Evolutionary conservation across 2,113 vertebrate genomes (phyloP), one percentile per base, ranked within the genome.

Genomic region (Hippotragus niger): DNA sequence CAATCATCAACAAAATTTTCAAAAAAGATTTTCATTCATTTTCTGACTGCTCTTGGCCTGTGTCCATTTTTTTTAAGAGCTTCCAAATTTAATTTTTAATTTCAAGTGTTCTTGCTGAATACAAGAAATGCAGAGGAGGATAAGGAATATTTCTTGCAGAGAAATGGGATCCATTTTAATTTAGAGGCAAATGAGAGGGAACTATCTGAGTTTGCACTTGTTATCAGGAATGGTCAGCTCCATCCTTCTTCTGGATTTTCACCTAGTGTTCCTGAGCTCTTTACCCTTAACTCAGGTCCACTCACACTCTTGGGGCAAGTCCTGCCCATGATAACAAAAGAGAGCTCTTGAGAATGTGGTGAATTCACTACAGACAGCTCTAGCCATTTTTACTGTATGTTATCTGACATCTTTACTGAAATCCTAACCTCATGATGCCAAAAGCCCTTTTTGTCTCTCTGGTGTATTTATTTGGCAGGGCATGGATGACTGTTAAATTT

Each of bases 11-110:
- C 53, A 92, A 74, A 33, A 67, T 87, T 98, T 90, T 71, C 23
- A 89, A 83, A 95, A 74, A 93, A 64, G 40, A 45, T 83, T 52
- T 96, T 92, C 58, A 90, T 97, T 97, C 85, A 96, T 13, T 94
- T 81, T 92, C 74, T 89, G 25, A 94, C 33, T 88, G 43, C 43
- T 8, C 50, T 85, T 97, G 88, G 47, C 5, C 36, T 85, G 2
- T 36, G 27, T 84, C 84, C 74, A 67, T 17, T 80, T 87, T 94
- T 93, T 25, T 53, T 60, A 55, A 74, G 60, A 76, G 7, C 7
- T 95, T 94, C 17, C 74, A 90, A 85, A 96, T 96, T 95, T 90
- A 87, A 64, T 87, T 95, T 62, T 31, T 60, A 58, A 81, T 17
- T 92, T 88, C 11, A 58, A 88, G 3, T 74, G 17, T 7, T 84